phyloP scores from a whole-genome alignment of 2,888 invertebrate species.

The Altica lythri region DNA sequence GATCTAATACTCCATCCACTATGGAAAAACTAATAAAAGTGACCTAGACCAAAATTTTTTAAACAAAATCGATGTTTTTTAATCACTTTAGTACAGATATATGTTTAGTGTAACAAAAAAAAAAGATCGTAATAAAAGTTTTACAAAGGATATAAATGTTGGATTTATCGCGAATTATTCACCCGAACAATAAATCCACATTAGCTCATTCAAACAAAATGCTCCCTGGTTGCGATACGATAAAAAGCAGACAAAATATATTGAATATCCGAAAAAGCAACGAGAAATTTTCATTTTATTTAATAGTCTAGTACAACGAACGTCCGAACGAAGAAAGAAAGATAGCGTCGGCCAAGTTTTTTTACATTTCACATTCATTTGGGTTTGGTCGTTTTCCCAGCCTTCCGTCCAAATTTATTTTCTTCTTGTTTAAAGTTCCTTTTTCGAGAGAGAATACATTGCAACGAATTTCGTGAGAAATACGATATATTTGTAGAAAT shows the following conservation, averaged over 20 bases:
- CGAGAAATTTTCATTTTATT: conserved; percentile 15
- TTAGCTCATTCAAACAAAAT: conserved; percentile 9
- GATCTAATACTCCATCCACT: too few relatives aligned
- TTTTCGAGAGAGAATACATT: conserved; percentile 19
- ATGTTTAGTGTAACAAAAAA: too few relatives aligned
- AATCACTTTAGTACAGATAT: too few relatives aligned
- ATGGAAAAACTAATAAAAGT: too few relatives aligned
- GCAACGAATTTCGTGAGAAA: conserved; percentile 4
- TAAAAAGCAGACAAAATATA: conserved; percentile 12
- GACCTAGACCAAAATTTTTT: too few relatives aligned
- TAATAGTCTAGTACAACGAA: conserved; percentile 13
- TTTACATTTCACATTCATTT: conserved; percentile 21
- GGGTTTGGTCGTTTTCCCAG: conserved; percentile 19
- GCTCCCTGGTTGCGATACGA: conserved; percentile 9
- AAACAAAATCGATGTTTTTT: too few relatives aligned
- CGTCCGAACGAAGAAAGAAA: conserved; percentile 15
- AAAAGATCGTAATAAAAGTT: too few relatives aligned
- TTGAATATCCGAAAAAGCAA: conserved; percentile 10
- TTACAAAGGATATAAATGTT: too few relatives aligned
- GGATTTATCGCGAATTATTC: conserved; percentile 2
- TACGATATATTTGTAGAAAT: not conserved
- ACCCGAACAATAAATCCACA: conserved; percentile 9
- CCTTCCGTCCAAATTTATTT: conserved; percentile 16
- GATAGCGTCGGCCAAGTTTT: conserved; percentile 16
- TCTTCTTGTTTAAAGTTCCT: conserved; percentile 32